These are phyloP conservation scores for Tachina fera DNA, from an alignment of 2,888 invertebrate species.

Conservation along the genomic window DNA sequence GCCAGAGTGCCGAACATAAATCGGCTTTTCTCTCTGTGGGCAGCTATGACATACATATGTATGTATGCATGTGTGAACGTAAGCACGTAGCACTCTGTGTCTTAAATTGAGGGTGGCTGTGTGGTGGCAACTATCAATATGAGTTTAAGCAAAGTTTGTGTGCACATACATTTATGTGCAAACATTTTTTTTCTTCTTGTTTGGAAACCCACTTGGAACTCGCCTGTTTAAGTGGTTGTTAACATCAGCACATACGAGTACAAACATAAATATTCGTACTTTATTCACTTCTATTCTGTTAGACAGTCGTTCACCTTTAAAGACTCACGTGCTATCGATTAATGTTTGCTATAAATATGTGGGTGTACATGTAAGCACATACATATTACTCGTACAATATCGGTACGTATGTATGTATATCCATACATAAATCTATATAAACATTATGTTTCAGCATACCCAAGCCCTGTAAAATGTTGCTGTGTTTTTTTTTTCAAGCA, in stretches of 20 bases:
- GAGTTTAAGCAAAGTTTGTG: conserved; percentile 4
- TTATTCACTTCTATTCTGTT: conserved; percentile 49
- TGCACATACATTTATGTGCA: neutral
- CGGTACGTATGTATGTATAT: neutral
- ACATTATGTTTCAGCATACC: conserved; percentile 16
- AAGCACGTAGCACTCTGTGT: neutral
- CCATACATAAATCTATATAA: neutral
- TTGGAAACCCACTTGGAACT: conserved; percentile 50
- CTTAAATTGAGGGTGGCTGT: neutral
- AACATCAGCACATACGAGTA: conserved; percentile 49
- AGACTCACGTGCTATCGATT: conserved; percentile 81
- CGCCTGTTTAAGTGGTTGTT: conserved; percentile 65
- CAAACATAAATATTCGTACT: conserved; percentile 54
- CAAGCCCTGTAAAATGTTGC: conserved; percentile 39
- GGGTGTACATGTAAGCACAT: neutral
- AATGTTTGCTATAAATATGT: conserved; percentile 61
- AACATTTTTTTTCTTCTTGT: conserved; percentile 8
- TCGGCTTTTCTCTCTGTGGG: too few species aligned
- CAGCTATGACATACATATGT: too few species aligned
- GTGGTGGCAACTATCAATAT: conserved; percentile 44
- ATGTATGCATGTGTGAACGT: neutral
- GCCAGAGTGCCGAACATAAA: too few species aligned
- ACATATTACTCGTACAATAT: neutral
- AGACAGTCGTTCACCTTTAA: conserved; percentile 81
- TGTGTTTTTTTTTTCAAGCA: conserved; percentile 4